A percentile compares a stretch with the other conserved stretches of the same genome.
phyloP scores from a whole-genome alignment of 2,888 invertebrate species.

The Drosophila mettleri region DNA sequence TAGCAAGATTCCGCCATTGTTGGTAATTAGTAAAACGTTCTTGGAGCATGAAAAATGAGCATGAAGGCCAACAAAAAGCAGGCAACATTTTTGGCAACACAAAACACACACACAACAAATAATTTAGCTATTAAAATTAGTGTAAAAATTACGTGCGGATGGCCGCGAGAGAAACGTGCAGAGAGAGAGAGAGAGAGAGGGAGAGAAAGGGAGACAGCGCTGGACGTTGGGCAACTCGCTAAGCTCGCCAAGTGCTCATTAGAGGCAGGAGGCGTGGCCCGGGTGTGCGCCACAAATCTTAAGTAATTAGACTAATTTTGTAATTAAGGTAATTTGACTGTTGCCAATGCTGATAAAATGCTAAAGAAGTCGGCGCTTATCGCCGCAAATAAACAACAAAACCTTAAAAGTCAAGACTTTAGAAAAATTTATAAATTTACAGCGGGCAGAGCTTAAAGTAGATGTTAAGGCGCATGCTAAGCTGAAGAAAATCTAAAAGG shows the following conservation, averaged over 20 bases:
- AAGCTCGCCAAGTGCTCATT: slow-evolving; percentile 51
- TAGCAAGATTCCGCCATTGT: slow-evolving; percentile 10
- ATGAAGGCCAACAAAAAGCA: slow-evolving; percentile 28
- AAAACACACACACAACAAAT: slow-evolving; percentile 56
- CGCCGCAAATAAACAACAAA: slow-evolving; percentile 21
- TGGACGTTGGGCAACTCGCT: slow-evolving; percentile 48
- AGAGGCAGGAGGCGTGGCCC: slow-evolving; percentile 8
- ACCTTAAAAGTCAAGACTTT: slow-evolving; percentile 1
- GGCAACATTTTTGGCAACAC: slow-evolving; percentile 41
- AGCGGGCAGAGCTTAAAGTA: not conserved
- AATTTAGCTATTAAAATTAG: slow-evolving; percentile 72
- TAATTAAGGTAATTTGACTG: slow-evolving; percentile 70
- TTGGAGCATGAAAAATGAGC: slow-evolving; percentile 54
- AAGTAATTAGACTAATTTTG: slow-evolving; percentile 73
- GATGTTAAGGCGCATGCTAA: slow-evolving; percentile 1
- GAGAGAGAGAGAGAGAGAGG: not conserved
- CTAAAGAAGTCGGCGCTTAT: slow-evolving; percentile 48
- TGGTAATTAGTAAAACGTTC: slow-evolving; percentile 50
- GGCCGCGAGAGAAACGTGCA: slow-evolving; percentile 34
- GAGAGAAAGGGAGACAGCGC: not conserved
- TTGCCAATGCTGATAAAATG: slow-evolving; percentile 61
- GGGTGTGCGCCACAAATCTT: slow-evolving; percentile 51
- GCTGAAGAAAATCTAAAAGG: not conserved
- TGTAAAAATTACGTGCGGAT: slow-evolving; percentile 70
- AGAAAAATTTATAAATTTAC: not conserved